A percentile compares a stretch with the other conserved stretches of the same genome.
Evolutionary conservation across 1,140 invertebrate species (phyloP).

Genomic region (Samia ricini): DNA sequence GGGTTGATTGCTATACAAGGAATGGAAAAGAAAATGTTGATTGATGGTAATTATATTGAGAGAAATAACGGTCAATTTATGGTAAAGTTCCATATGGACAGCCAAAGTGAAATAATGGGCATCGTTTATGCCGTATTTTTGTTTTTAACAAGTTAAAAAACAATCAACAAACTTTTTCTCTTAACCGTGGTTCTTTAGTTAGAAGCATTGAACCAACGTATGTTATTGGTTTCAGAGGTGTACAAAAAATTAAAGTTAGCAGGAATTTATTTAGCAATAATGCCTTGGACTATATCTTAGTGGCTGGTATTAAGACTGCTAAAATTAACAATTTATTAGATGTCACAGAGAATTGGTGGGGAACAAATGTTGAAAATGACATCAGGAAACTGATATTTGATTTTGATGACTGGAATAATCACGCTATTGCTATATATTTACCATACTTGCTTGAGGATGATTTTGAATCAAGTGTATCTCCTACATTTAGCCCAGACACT

Average conservation of each 20-base stretch:
- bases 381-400: slow-evolving; percentile 96
- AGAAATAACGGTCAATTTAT: slow-evolving; percentile 91
- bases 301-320: slow-evolving; percentile 94
- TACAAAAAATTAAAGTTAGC: slow-evolving; percentile 95
- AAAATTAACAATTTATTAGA: slow-evolving; percentile 93
- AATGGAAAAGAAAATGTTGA: slow-evolving; percentile 97
- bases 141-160: slow-evolving; percentile 87
- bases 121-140: slow-evolving; percentile 89
- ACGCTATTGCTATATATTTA: slow-evolving; percentile 92
- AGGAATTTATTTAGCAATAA: slow-evolving; percentile 96
- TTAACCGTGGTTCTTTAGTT: slow-evolving; percentile 68
- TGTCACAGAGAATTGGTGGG: slow-evolving; percentile 98
- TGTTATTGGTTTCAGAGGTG: slow-evolving; percentile 94
- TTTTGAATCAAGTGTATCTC: slow-evolving; percentile 87
- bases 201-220: slow-evolving; percentile 83
- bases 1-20: slow-evolving; percentile 93
- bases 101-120: slow-evolving; percentile 95
- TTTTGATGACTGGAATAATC: slow-evolving; percentile 99
- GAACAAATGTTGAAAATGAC: slow-evolving; percentile 82
- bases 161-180: slow-evolving; percentile 79
- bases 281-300: slow-evolving; percentile 91
- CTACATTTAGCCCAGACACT: slow-evolving; percentile 79
- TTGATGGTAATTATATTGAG: slow-evolving; percentile 88
- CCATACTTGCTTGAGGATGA: slow-evolving; percentile 90
- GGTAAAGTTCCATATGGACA: slow-evolving; percentile 92